These are phyloP conservation scores for Eulemur macaco DNA, from an alignment of 2,113 vertebrate genomes.

Conservation along the genomic window DNA sequence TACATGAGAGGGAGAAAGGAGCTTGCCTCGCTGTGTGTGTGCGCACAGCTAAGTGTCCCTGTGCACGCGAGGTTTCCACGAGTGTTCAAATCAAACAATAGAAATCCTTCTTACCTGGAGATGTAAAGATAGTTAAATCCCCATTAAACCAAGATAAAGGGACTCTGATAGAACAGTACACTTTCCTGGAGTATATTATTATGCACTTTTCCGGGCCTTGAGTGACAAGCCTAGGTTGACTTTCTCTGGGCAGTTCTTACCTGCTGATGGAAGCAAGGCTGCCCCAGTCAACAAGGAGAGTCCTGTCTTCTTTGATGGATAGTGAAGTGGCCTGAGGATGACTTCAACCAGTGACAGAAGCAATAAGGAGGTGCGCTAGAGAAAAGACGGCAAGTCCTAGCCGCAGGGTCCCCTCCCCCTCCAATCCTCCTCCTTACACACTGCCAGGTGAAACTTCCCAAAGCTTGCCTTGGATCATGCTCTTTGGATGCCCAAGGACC, in stretches of 20 bases:
- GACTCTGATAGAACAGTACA: neutral
- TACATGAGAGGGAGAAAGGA: neutral
- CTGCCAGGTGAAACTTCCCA: neutral
- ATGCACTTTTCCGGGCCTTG: neutral
- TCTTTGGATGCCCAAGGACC: neutral
- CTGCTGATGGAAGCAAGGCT: constrained; percentile 78
- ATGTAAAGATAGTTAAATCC: neutral
- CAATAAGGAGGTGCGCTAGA: constrained; percentile 83
- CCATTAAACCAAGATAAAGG: neutral
- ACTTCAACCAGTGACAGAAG: constrained; percentile 81
- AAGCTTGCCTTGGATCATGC: neutral
- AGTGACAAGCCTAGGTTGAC: neutral
- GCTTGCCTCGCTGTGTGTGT: neutral
- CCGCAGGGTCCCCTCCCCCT: fast-evolving
- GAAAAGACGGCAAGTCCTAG: constrained; percentile 25
- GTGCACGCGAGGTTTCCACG: neutral
- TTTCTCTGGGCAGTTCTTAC: constrained; percentile 75
- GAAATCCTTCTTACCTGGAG: neutral
- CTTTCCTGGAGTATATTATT: neutral
- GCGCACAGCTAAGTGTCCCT: neutral
- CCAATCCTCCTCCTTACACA: neutral
- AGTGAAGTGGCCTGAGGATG: constrained; percentile 76
- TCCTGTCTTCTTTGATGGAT: constrained; percentile 82
- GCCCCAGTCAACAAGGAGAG: constrained; percentile 65
- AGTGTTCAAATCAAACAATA: neutral